These are phyloP conservation scores for Corythornis vintsioides DNA, from an alignment of 2,113 vertebrate species.

Conservation along the genomic window DNA sequence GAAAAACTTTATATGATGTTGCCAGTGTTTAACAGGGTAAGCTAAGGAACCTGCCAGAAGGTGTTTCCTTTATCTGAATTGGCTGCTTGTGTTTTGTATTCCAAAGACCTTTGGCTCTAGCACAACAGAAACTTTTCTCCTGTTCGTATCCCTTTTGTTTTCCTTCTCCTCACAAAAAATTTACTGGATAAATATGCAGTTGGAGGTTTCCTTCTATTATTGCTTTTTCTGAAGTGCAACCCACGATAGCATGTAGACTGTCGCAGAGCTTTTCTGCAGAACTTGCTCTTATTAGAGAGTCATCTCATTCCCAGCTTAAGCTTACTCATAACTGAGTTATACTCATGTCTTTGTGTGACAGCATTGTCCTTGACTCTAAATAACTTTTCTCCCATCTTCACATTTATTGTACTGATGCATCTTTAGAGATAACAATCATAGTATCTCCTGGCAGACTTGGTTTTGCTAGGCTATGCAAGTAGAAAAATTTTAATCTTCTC, in stretches of 20 bases:
- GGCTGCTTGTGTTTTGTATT: not conserved
- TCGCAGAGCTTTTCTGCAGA: not conserved
- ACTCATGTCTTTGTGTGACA: not conserved
- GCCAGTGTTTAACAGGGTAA: slow-evolving; percentile 96
- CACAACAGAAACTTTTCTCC: not conserved
- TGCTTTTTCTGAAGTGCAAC: not conserved
- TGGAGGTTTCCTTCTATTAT: not conserved
- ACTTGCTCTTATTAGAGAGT: not conserved
- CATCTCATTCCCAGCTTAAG: not conserved
- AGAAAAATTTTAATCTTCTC: not conserved
- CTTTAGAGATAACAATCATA: not conserved
- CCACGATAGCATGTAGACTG: not conserved
- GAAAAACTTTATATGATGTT: slow-evolving; percentile 99
- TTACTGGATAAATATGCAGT: not conserved
- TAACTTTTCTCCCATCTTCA: not conserved
- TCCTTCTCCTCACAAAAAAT: not conserved
- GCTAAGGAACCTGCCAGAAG: not conserved
- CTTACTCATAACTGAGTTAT: not conserved
- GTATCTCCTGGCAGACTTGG: not conserved
- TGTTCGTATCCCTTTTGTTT: not conserved
- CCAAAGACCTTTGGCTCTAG: not conserved
- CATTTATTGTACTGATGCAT: not conserved
- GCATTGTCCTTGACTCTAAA: not conserved
- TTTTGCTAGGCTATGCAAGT: not conserved
- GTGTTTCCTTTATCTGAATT: not conserved